phyloP scores from a whole-genome alignment of 1,140 invertebrate species.

The Zophobas atratus region DNA sequence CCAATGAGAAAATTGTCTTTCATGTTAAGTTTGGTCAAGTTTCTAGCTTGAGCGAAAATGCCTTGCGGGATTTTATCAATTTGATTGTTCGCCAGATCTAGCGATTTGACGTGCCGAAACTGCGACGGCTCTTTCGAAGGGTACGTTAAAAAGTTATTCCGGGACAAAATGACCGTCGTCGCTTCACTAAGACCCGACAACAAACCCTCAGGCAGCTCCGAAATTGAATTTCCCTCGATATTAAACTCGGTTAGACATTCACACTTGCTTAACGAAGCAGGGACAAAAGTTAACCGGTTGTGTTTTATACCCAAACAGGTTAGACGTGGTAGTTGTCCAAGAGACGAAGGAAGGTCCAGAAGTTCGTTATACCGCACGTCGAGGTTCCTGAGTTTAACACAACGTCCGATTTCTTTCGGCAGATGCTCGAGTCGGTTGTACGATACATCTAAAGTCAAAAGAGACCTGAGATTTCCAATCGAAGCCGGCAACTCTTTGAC shows the following conservation, averaged over 20 bases:
- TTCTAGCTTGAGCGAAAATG: constrained; percentile 94
- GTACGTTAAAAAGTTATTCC: constrained; percentile 96
- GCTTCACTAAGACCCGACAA: constrained; percentile 93
- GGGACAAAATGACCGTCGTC: constrained; percentile 94
- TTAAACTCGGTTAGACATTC: constrained; percentile 98
- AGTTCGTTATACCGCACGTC: constrained; percentile 99
- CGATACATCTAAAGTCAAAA: constrained; percentile 96
- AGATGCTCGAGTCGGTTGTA: constrained; percentile 98
- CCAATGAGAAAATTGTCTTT: constrained; percentile 97
- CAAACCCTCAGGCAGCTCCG: constrained; percentile 94
- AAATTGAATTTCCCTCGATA: constrained; percentile 98
- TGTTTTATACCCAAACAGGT: constrained; percentile 90
- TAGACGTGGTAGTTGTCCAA: constrained; percentile 91
- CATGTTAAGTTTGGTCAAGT: constrained; percentile 97
- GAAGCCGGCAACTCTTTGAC: constrained; percentile 94
- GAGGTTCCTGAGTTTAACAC: constrained; percentile 92
- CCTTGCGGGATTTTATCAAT: constrained; percentile 98
- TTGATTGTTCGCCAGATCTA: constrained; percentile 99
- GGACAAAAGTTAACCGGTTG: constrained; percentile 92
- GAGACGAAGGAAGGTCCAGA: constrained; percentile 94
- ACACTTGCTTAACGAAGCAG: constrained; percentile 93
- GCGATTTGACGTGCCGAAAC: constrained; percentile 93
- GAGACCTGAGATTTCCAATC: constrained; percentile 91
- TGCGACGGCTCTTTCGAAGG: constrained; percentile 97
- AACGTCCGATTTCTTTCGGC: constrained; percentile 95